Evolutionary conservation across 2,113 vertebrate species (phyloP), one percentile per base, ranked within the genome.

Genomic region (Deroptyus accipitrinus): DNA sequence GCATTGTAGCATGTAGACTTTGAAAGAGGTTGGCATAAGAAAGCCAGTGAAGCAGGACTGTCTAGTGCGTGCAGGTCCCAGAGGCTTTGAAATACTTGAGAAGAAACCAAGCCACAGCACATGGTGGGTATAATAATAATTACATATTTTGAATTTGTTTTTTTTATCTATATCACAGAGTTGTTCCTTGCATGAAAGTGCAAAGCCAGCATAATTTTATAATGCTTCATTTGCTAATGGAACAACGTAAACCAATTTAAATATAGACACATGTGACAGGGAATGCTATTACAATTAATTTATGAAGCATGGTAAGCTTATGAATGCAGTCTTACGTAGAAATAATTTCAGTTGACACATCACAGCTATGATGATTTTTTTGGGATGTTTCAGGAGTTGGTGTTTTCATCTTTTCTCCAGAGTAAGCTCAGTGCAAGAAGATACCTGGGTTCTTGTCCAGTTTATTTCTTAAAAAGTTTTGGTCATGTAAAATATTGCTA

Each of bases 401-500:
- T 63, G 9, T 54, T 88, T 86, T 81, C 18, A 19, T 57, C n/a
- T 77, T 80, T 59, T 75, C 11, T 55, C 28, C 19, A 35, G 6
- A 49, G 6, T 30, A 89, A 81, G 8, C 12, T 69, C 27, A 24
- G 33, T 76, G 25, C 17, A 83, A 39, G 46, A 73, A 62, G 9
- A 28, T 64, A 10, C 3, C 13, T 69, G 7, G 1, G 8, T 35
- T 77, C 13, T 44, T 74, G 7, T 73, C 10, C 2, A 11, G 6
- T 55, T 49, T 19, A 55, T 75, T 97, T 97, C 76, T 82, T 94
- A 84, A 98, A 97, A 95, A 97, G 96, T 78, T 96, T 94, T 83
- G 83, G 95, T 95, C 94, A 91, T 95, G 76, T 96, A 94, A 96
- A 97, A 84, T 96, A 87, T 95, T 97, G 94, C 97, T 98, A 97